Conservation (phyloP, 2,888 invertebrate species). For the Spilarctia lutea region DNA sequence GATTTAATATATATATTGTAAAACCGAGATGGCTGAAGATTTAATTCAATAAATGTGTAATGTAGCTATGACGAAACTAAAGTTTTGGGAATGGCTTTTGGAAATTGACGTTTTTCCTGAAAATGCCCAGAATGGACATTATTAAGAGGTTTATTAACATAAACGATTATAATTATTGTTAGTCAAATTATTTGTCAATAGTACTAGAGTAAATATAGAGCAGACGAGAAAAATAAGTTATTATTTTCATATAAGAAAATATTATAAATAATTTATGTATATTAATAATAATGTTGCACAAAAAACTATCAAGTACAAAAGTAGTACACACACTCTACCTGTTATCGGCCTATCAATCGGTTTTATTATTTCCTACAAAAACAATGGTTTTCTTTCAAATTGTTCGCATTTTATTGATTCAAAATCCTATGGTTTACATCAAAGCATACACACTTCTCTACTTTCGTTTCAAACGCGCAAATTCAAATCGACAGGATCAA, state of each 20-base stretch:
- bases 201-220: too few relatives aligned
- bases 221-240: too few relatives aligned
- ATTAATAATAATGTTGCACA: background rate
- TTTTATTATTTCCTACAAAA: background rate
- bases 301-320: background rate
- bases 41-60: background rate
- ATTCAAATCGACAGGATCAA: slow-evolving; percentile 40
- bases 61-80: background rate
- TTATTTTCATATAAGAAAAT: too few relatives aligned
- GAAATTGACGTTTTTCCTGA: too few relatives aligned
- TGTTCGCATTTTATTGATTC: background rate
- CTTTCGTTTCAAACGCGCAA: slow-evolving; percentile 32
- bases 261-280: too few relatives aligned
- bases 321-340: background rate
- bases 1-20: background rate
- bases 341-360: background rate
- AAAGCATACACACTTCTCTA: slow-evolving; percentile 37
- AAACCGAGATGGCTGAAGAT: background rate
- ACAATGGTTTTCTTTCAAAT: background rate
- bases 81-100: too few relatives aligned
- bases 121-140: too few relatives aligned
- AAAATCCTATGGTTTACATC: slow-evolving; percentile 20
- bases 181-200: too few relatives aligned
- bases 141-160: too few relatives aligned
- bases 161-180: too few relatives aligned